phyloP scores from a whole-genome alignment of 2,113 vertebrate species.

The Nestor notabilis region DNA sequence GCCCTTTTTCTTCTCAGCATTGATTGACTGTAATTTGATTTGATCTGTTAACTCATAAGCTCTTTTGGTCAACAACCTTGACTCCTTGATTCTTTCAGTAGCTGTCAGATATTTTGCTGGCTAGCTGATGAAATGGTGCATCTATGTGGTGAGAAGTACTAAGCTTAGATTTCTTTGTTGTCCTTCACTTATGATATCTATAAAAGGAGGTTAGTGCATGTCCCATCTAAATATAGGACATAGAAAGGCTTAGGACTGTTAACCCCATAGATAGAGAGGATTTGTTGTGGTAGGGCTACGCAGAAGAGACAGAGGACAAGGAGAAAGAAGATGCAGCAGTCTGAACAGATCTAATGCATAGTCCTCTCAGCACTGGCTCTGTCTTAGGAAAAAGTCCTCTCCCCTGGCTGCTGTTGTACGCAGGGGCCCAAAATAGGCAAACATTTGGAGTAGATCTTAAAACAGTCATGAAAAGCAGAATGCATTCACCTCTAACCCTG shows the following conservation, averaged over 20 bases:
- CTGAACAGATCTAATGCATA: not conserved
- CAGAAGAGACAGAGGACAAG: not conserved
- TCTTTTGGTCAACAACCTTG: not conserved
- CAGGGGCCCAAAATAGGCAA: fast-evolving
- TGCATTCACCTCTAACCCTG: not conserved
- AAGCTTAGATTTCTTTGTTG: not conserved
- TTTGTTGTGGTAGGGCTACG: not conserved
- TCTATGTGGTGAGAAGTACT: not conserved
- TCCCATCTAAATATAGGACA: not conserved
- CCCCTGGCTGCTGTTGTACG: not conserved
- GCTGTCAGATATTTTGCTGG: not conserved
- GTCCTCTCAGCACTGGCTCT: not conserved
- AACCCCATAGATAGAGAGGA: not conserved
- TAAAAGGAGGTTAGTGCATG: not conserved
- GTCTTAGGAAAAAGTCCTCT: not conserved
- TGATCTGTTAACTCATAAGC: not conserved
- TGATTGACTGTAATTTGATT: conserved; percentile 18
- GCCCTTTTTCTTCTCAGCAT: conserved; percentile 5
- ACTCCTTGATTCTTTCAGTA: not conserved
- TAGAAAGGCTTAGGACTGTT: not conserved
- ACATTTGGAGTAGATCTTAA: not conserved
- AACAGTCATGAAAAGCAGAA: not conserved
- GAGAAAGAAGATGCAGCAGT: not conserved
- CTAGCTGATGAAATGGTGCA: not conserved
- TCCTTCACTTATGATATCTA: not conserved